Percentiles rank a stretch among this genome's conserved stretches.
phyloP scores from a whole-genome alignment of 2,888 invertebrate genomes.

The Pandemis cinnamomeana region DNA sequence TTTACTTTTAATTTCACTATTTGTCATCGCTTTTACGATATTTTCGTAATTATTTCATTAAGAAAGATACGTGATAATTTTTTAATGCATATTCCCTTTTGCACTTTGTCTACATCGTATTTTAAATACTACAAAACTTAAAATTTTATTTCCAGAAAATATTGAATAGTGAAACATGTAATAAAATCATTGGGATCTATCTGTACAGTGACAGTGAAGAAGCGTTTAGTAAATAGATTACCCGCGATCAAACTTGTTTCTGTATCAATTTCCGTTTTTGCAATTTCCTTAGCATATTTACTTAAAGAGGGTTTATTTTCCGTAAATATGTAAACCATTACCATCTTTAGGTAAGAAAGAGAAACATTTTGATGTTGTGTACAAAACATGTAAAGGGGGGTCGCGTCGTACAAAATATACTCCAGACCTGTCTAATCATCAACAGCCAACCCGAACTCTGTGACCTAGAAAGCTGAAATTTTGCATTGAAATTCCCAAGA shows the following conservation, averaged over 20 bases:
- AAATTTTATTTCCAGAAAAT: not conserved
- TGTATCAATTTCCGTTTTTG: constrained; percentile 9
- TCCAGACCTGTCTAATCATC: not conserved
- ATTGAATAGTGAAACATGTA: not conserved
- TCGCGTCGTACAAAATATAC: not conserved
- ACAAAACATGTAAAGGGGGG: not conserved
- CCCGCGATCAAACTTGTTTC: constrained; percentile 1
- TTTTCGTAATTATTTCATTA: no score
- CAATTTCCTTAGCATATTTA: not conserved
- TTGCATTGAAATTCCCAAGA: no score
- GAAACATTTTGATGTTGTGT: not conserved
- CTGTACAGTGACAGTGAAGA: not conserved
- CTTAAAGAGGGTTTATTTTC: not conserved
- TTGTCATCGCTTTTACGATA: no score
- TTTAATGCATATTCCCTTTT: no score
- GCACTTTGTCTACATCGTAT: no score
- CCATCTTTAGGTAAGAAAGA: not conserved
- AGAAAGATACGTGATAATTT: no score
- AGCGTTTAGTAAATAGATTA: not conserved
- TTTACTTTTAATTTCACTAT: no score
- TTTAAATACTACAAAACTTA: no score
- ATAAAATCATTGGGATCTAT: not conserved
- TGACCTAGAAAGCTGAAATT: no score
- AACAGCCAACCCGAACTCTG: no score
- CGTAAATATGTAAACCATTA: not conserved